These are phyloP conservation scores for Brachirus orientalis DNA, from an alignment of 2,113 vertebrate genomes.

Conservation along the genomic window DNA sequence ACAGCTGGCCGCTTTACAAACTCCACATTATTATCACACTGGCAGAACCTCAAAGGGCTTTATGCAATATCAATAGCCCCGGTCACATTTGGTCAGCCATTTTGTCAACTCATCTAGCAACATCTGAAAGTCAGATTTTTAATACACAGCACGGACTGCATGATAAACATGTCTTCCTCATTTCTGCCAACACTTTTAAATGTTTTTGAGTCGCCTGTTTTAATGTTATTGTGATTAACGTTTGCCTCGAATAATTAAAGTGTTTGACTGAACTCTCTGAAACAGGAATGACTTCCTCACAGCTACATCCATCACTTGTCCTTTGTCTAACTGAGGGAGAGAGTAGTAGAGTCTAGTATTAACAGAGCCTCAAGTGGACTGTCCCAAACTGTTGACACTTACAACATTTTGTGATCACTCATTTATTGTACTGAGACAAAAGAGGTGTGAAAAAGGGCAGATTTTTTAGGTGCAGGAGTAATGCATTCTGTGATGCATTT, in stretches of 20 bases:
- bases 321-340: not conserved
- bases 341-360: too few relatives aligned
- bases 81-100: slow-evolving; percentile 17
- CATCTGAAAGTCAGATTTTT: not conserved
- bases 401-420: not conserved
- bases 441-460: not conserved
- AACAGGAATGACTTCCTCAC: too few relatives aligned
- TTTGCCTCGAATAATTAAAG: not conserved
- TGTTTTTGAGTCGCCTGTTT: too few relatives aligned
- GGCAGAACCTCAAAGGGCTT: slow-evolving; percentile 32
- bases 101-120: not conserved
- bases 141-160: too few relatives aligned
- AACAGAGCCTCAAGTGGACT: not conserved
- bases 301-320: not conserved
- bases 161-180: too few relatives aligned
- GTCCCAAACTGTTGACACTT: not conserved
- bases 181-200: too few relatives aligned
- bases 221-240: not conserved
- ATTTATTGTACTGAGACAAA: not conserved
- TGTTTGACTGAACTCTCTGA: not conserved
- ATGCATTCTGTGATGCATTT: too few relatives aligned
- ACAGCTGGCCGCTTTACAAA: slow-evolving; percentile 41
- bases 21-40: slow-evolving; percentile 16
- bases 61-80: slow-evolving; percentile 8
- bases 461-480: not conserved